Conservation (phyloP, 2,888 invertebrate species). For the Meliscaeva auricollis region DNA sequence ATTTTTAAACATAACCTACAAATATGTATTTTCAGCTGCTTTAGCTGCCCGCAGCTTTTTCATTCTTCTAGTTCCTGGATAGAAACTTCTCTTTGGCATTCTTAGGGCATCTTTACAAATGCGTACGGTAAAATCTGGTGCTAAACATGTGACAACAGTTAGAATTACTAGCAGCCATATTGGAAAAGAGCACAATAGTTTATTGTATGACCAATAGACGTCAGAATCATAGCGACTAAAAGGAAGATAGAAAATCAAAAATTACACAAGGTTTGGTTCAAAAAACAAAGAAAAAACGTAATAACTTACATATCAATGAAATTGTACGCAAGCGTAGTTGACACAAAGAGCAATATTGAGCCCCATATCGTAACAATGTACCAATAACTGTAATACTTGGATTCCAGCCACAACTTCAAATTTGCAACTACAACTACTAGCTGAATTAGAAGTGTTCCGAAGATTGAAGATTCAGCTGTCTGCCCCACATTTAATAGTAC, state of each 20-base stretch:
- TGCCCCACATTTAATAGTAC: slow-evolving; percentile 85
- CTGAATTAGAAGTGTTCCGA: slow-evolving; percentile 87
- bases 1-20: slow-evolving; percentile 31
- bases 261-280: background rate
- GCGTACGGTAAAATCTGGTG: slow-evolving; percentile 85
- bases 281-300: too few species aligned
- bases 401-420: slow-evolving; percentile 87
- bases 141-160: slow-evolving; percentile 85
- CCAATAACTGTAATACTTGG: slow-evolving; percentile 86
- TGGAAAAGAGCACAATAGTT: slow-evolving; percentile 85
- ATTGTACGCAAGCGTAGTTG: slow-evolving; percentile 86
- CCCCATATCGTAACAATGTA: slow-evolving; percentile 85
- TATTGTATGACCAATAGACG: slow-evolving; percentile 87
- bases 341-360: slow-evolving; percentile 86
- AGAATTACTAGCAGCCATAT: slow-evolving; percentile 87
- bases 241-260: slow-evolving; percentile 40
- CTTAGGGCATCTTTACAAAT: slow-evolving; percentile 79
- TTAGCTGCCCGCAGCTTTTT: slow-evolving; percentile 76
- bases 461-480: slow-evolving; percentile 85
- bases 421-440: slow-evolving; percentile 86
- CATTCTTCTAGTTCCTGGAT: slow-evolving; percentile 79
- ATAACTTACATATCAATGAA: slow-evolving; percentile 87
- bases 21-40: slow-evolving; percentile 57
- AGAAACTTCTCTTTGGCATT: slow-evolving; percentile 80
- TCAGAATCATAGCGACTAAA: slow-evolving; percentile 85